Evolutionary conservation across 2,888 invertebrate species (phyloP).

Genomic region (Auanema freiburgensis): DNA sequence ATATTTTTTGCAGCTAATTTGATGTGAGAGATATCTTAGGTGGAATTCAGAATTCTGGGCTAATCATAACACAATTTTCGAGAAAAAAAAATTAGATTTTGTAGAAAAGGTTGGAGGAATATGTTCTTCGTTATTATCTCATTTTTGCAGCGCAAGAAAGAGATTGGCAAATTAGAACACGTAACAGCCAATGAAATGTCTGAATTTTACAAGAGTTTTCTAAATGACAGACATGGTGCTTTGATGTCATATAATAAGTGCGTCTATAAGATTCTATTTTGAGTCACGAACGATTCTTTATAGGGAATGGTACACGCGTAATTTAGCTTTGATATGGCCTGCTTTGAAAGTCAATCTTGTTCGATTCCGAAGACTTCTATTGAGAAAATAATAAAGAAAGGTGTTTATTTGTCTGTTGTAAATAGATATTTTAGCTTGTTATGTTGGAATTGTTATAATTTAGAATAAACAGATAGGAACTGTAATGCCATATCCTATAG

Average conservation of each 20-base stretch:
- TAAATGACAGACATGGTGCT: constrained; percentile 45
- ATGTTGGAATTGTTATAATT: neutral
- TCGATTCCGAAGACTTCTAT: constrained; percentile 44
- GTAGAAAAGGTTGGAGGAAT: constrained; percentile 28
- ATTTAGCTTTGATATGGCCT: constrained; percentile 57
- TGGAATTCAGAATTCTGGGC: constrained; percentile 62
- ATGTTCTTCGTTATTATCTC: neutral
- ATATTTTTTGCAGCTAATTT: neutral
- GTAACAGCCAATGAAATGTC: constrained; percentile 59
- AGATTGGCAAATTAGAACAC: constrained; percentile 46
- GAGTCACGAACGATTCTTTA: constrained; percentile 19
- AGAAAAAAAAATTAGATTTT: constrained; percentile 36
- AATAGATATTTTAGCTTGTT: no score
- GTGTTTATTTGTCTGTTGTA: no score
- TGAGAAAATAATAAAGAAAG: constrained; percentile 11
- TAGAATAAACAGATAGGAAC: constrained; percentile 24
- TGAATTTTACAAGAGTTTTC: constrained; percentile 55
- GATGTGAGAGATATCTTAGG: constrained; percentile 7
- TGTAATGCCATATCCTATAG: constrained; percentile 27
- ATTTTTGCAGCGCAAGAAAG: constrained; percentile 39
- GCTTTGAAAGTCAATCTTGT: constrained; percentile 58
- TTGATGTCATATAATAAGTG: constrained; percentile 56
- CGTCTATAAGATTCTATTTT: neutral
- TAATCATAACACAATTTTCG: constrained; percentile 54
- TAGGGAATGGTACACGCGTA: constrained; percentile 61